phyloP scores from a whole-genome alignment of 1,140 invertebrate genomes.

The Drosophila ercepeae region DNA sequence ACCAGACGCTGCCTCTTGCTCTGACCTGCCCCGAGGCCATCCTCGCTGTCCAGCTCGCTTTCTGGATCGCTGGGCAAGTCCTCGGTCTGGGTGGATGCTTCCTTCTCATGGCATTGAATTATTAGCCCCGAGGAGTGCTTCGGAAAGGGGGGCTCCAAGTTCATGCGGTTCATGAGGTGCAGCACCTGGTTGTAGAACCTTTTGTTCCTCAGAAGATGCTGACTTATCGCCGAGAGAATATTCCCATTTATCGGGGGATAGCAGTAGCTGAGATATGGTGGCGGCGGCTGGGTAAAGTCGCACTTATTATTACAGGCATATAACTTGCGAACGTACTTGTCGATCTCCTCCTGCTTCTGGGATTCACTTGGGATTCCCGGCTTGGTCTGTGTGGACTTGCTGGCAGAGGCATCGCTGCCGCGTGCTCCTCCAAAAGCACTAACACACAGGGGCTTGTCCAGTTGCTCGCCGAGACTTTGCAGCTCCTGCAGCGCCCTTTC shows the following conservation, averaged over 20 bases:
- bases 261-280: conserved; percentile 89
- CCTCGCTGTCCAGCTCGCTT: conserved; percentile 88
- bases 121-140: conserved; percentile 7
- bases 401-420: neutral
- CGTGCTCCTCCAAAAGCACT: conserved; percentile 46
- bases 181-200: conserved; percentile 94
- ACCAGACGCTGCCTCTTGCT: conserved; percentile 86
- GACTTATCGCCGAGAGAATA: conserved; percentile 91
- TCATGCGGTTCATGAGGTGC: conserved; percentile 98
- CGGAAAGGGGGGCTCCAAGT: conserved; percentile 92
- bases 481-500: conserved; percentile 48
- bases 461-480: conserved; percentile 31
- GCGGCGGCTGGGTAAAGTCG: conserved; percentile 89
- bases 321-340: conserved; percentile 88
- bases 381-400: conserved; percentile 50
- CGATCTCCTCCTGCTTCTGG: conserved; percentile 83
- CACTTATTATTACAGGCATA: conserved; percentile 88
- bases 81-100: conserved; percentile 51
- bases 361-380: neutral
- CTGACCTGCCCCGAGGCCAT: neutral
- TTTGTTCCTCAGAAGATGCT: conserved; percentile 89
- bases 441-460: conserved; percentile 60
- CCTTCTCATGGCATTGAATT: neutral
- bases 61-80: conserved; percentile 33
- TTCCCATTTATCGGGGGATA: conserved; percentile 90